phyloP scores from a whole-genome alignment of 2,797 vertebrate genomes.

The Danio kyathit region DNA sequence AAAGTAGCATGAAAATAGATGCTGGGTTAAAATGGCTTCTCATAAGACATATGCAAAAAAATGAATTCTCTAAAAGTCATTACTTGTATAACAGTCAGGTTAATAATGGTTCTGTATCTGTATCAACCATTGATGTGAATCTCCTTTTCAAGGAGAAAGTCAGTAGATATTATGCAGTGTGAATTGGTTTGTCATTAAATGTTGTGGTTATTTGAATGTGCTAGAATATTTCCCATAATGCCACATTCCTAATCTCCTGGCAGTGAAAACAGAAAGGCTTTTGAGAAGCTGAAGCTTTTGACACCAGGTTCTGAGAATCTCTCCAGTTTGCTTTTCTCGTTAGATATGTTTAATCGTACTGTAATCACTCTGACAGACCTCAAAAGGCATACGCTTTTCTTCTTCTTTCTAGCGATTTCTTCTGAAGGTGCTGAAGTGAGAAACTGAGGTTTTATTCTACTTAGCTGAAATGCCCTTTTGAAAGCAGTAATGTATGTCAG shows the following conservation, averaged over 20 bases:
- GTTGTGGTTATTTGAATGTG: neutral
- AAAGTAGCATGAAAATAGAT: too few relatives aligned
- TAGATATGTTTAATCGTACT: conserved; percentile 13
- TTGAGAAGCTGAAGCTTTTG: conserved; percentile 19
- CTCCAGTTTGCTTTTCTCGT: neutral
- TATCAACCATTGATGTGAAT: neutral
- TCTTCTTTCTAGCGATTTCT: neutral
- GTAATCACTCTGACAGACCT: neutral
- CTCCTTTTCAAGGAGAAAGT: neutral
- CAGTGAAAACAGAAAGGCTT: conserved; percentile 5
- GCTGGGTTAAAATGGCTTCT: too few relatives aligned
- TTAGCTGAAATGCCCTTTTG: neutral
- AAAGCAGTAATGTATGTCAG: neutral
- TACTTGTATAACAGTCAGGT: conserved; percentile 59
- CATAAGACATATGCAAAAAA: too few relatives aligned
- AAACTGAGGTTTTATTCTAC: conserved; percentile 4
- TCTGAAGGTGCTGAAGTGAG: neutral
- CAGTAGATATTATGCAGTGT: neutral
- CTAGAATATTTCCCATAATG: conserved; percentile 20
- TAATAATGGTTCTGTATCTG: conserved; percentile 65
- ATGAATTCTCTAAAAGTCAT: too few relatives aligned
- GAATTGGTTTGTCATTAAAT: conserved; percentile 17
- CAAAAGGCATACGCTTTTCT: neutral
- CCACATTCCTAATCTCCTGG: conserved; percentile 7
- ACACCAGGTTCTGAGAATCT: conserved; percentile 9